Base-by-base conservation (phyloP, 2,113 vertebrate genomes). In the Propithecus coquereli region DNA sequence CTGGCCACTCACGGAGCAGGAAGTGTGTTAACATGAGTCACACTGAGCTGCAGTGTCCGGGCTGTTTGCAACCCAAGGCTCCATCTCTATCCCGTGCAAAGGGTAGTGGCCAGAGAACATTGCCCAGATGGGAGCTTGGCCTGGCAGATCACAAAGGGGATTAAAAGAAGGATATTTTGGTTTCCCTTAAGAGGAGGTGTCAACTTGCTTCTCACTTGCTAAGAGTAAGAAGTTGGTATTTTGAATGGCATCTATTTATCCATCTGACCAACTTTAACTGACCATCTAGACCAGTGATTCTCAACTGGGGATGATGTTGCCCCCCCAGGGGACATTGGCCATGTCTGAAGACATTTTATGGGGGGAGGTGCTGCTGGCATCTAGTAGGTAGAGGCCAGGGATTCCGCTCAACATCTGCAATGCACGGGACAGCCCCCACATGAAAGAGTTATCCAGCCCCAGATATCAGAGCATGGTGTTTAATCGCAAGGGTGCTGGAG, bases 11-110 rank as follows among this genome's bases (percentile, higher is more conserved):
- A 98, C 97, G 97, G 97, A 97, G 97, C 92, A 3, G 12, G 96
- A 95, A 87, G 32, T 83, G 91, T 97, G 97, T 98, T 97, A 97
- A 97, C 74, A 86, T 98, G 97, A 98, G 98, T 97, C 97, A 50
- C 85, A 90, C 71, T 81, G 59, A 94, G 86, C 97, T 97, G 97
- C 90, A 83, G 97, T 97, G 97, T 98, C 97, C 98, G 98, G 87
- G 97, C 94, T 98, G 98, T 98, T 96, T 97, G 96, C 93, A 74
- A 13, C 94, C 98, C 98, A 97, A 96, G 68, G 97, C 87, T 95
- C 97, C 97, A 94, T 94, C 86, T 73, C 91, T 94, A 92, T 94
- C 32, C 4, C 63, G 79, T 47, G 94, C 76, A 87, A 96, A 97
- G 94, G 89, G 89, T 95, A 93, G 85, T n/a, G 45, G 97, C 68